Conservation (phyloP, 1,140 invertebrate genomes). For the Ips nitidus region DNA sequence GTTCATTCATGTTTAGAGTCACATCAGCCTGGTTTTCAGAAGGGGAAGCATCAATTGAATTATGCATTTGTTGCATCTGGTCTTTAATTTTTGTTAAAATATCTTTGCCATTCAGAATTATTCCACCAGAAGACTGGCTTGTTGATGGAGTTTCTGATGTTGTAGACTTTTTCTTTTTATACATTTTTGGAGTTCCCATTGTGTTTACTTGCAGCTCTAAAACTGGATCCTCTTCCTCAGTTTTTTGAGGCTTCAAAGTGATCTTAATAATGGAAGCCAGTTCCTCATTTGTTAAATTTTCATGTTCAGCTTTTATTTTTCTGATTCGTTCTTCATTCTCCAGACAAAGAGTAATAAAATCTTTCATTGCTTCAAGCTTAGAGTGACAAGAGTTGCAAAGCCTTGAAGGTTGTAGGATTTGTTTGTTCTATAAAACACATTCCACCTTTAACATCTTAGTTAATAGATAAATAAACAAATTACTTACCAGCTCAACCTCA, state of each 20-base stretch:
- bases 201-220: neutral
- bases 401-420: neutral
- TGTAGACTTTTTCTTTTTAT: neutral
- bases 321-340: neutral
- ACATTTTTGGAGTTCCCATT: neutral
- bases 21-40: constrained; percentile 2
- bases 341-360: neutral
- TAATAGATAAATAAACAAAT: neutral
- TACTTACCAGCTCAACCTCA: neutral
- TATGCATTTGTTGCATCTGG: neutral
- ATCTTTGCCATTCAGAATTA: neutral
- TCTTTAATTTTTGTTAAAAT: constrained; percentile 6
- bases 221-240: no score
- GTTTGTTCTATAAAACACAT: neutral
- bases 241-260: no score
- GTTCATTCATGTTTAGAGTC: constrained; percentile 10
- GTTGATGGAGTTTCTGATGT: neutral
- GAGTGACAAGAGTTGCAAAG: neutral
- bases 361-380: neutral
- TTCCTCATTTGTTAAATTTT: neutral
- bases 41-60: neutral
- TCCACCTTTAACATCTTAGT: neutral
- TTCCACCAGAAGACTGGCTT: neutral
- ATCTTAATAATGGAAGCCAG: no score
- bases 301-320: neutral